Evolutionary conservation across 2,888 invertebrate genomes (phyloP).

Genomic region (Lasioglossum morio): DNA sequence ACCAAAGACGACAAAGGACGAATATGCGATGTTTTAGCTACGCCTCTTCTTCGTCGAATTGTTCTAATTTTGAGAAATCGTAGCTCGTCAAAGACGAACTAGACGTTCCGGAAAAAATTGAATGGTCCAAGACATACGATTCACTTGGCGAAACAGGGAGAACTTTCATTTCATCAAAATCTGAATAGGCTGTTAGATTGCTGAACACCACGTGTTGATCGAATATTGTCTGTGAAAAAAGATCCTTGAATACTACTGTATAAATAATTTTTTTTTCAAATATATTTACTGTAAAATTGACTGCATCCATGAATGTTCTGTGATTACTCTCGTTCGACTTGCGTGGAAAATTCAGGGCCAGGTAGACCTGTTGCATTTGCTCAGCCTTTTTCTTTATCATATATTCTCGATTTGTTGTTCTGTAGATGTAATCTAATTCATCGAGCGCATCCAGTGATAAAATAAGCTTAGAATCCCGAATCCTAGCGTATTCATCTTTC

Average conservation of each 20-base stretch:
- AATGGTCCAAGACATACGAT: conserved; percentile 15
- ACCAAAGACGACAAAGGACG: conserved; percentile 40
- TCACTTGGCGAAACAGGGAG: conserved; percentile 29
- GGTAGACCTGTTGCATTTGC: conserved; percentile 68
- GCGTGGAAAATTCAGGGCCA: conserved; percentile 63
- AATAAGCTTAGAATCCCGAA: conserved; percentile 81
- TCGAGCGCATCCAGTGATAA: conserved; percentile 81
- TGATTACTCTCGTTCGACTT: conserved; percentile 62
- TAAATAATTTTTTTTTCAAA: neutral
- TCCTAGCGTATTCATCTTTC: conserved; percentile 77
- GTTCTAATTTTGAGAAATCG: neutral
- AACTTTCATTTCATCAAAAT: neutral
- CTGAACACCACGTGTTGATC: conserved; percentile 45
- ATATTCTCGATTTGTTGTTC: conserved; percentile 83
- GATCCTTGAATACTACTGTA: neutral
- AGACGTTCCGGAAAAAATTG: neutral
- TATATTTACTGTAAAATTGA: conserved; percentile 71
- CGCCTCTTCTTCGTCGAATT: neutral
- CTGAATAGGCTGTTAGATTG: neutral
- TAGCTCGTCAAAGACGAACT: neutral
- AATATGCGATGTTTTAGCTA: neutral
- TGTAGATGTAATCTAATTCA: conserved; percentile 82
- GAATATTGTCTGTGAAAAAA: conserved; percentile 49
- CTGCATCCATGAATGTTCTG: conserved; percentile 66
- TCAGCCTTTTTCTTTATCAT: conserved; percentile 75